Evolutionary conservation across 2,888 invertebrate genomes (phyloP).

Genomic region (Nasonovia ribisnigri): DNA sequence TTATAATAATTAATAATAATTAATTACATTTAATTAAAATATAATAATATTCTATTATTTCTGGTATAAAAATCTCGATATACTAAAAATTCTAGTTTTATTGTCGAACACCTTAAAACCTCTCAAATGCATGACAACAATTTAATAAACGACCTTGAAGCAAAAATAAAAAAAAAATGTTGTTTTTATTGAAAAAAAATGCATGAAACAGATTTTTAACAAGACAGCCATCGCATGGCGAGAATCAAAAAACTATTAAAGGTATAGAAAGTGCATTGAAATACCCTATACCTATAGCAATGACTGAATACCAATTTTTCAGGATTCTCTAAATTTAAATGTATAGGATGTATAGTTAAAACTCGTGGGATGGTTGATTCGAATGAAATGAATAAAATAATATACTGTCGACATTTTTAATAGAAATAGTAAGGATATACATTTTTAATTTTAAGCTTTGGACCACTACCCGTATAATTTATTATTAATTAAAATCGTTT

Average conservation of each 20-base stretch:
- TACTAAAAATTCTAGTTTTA: too few relatives aligned
- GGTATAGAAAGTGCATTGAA: too few relatives aligned
- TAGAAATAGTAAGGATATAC: not conserved
- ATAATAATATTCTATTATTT: not conserved
- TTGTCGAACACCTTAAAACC: too few relatives aligned
- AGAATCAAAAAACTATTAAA: too few relatives aligned
- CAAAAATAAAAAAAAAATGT: too few relatives aligned
- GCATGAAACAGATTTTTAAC: too few relatives aligned
- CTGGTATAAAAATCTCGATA: not conserved
- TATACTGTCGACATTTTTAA: not conserved
- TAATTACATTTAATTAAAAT: not conserved
- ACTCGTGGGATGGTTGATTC: not conserved
- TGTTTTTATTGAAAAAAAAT: too few relatives aligned
- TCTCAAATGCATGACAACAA: too few relatives aligned
- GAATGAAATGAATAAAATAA: not conserved
- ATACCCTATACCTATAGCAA: too few relatives aligned
- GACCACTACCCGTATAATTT: not conserved
- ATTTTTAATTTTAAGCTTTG: not conserved
- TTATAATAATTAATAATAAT: too few relatives aligned
- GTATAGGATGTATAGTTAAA: not conserved
- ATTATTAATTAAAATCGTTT: not conserved
- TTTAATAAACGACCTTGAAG: too few relatives aligned
- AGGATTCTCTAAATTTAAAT: not conserved
- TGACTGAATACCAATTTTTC: not conserved
- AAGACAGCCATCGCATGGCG: too few relatives aligned